Evolutionary conservation across 2,797 vertebrate genomes (phyloP).

Genomic region (Varecia variegata): DNA sequence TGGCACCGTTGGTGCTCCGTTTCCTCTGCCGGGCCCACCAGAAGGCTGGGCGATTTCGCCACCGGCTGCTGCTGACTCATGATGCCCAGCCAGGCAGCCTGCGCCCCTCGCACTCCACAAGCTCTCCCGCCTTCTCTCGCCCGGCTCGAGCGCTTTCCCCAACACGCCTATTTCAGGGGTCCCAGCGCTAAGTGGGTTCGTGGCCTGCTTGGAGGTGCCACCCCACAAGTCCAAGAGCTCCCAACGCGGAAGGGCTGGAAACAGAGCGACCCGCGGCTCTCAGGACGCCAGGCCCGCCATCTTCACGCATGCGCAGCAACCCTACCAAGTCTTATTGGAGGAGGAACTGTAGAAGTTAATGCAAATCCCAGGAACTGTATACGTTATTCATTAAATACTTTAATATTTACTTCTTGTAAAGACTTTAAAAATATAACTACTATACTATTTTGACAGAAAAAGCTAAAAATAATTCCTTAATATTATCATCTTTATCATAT

Average conservation of each 20-base stretch:
- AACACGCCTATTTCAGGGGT: not conserved
- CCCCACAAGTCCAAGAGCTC: not conserved
- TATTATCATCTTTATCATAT: not conserved
- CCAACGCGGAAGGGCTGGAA: rapidly evolving
- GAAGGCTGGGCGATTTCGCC: slow-evolving; percentile 53
- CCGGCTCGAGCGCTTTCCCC: not conserved
- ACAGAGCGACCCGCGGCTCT: rapidly evolving
- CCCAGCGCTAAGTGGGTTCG: not conserved
- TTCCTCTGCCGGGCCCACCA: slow-evolving; percentile 67
- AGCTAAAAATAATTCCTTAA: not conserved
- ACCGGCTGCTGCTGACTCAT: slow-evolving; percentile 67
- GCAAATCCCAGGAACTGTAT: not conserved
- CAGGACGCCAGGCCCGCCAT: not conserved
- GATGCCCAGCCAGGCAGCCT: not conserved
- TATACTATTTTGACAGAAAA: not conserved
- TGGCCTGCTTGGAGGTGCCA: not conserved
- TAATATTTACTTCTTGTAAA: not conserved
- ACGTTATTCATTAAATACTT: not conserved
- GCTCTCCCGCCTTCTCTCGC: slow-evolving; percentile 65
- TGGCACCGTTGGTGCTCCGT: slow-evolving; percentile 57
- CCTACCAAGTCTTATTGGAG: no score
- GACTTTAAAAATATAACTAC: not conserved
- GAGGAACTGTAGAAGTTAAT: not conserved
- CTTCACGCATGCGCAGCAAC: slow-evolving; percentile 63
- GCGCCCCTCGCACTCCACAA: not conserved